phyloP scores from a whole-genome alignment of 37 sponge, comb jelly and placozoan genomes.

The Tethya wilhelma region DNA sequence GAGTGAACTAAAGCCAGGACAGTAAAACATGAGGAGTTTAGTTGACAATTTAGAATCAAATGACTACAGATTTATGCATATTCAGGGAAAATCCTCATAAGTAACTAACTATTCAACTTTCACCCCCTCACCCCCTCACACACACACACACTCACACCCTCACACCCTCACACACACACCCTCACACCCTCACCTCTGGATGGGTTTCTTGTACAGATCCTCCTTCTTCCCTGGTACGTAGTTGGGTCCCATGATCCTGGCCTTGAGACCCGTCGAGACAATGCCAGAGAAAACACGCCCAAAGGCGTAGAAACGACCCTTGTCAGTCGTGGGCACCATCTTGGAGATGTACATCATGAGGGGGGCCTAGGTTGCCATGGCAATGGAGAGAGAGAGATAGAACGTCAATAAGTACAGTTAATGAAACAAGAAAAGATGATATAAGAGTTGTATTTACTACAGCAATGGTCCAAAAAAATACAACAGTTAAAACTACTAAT shows the following conservation, averaged over 20 bases:
- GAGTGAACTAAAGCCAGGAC: neutral
- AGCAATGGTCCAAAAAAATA: too few species aligned
- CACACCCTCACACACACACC: too few species aligned
- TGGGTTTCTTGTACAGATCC: slow-evolving; percentile 88
- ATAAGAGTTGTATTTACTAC: too few species aligned
- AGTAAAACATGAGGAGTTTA: neutral
- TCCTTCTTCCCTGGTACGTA: slow-evolving; percentile 97
- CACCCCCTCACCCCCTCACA: too few species aligned
- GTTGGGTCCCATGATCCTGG: slow-evolving; percentile 99
- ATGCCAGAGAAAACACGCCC: slow-evolving; percentile 99
- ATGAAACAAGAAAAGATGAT: too few species aligned
- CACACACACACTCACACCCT: too few species aligned
- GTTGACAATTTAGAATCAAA: neutral
- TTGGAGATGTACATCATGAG: slow-evolving; percentile 97
- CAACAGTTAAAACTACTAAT: too few species aligned
- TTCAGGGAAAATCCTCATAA: neutral
- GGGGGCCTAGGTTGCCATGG: too few species aligned
- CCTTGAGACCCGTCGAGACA: slow-evolving; percentile 93
- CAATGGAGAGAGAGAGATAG: too few species aligned
- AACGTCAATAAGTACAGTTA: too few species aligned
- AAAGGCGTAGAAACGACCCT: slow-evolving; percentile 99
- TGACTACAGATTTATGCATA: neutral
- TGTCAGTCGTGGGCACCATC: slow-evolving; percentile 98
- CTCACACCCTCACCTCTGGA: slow-evolving; percentile 80
- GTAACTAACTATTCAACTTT: neutral